Evolutionary conservation across 2,888 invertebrate species (phyloP).

Genomic region (Coremacera marginata): DNA sequence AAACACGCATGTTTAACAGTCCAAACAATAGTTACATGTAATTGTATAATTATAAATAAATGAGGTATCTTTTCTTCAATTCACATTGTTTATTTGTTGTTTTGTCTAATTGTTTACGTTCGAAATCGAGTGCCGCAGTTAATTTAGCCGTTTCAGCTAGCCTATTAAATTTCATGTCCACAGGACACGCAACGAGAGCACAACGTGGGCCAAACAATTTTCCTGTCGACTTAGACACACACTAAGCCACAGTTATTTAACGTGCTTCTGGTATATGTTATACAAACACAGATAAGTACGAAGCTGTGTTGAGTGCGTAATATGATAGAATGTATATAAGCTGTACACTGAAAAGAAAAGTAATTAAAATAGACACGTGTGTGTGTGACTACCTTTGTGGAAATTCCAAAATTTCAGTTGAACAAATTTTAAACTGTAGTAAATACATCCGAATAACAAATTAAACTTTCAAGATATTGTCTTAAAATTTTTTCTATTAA

Average conservation of each 20-base stretch:
- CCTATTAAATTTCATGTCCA: not conserved
- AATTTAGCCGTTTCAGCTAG: not conserved
- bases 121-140: not conserved
- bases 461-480: too few relatives aligned
- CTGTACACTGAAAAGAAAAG: not conserved
- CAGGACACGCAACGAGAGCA: not conserved
- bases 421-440: too few relatives aligned
- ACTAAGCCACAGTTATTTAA: not conserved
- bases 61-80: not conserved
- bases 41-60: constrained; percentile 38
- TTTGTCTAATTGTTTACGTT: not conserved
- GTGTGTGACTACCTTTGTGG: too few relatives aligned
- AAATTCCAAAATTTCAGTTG: too few relatives aligned
- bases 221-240: not conserved
- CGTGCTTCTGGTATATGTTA: not conserved
- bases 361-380: not conserved
- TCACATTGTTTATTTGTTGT: not conserved
- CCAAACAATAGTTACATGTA: constrained; percentile 41
- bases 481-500: too few relatives aligned
- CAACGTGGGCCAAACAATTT: not conserved
- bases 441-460: too few relatives aligned
- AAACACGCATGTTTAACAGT: constrained; percentile 41
- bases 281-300: not conserved
- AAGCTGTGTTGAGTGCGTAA: not conserved
- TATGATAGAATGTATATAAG: not conserved